phyloP scores from a whole-genome alignment of 2,797 vertebrate species.

The Chaunax sp. region DNA sequence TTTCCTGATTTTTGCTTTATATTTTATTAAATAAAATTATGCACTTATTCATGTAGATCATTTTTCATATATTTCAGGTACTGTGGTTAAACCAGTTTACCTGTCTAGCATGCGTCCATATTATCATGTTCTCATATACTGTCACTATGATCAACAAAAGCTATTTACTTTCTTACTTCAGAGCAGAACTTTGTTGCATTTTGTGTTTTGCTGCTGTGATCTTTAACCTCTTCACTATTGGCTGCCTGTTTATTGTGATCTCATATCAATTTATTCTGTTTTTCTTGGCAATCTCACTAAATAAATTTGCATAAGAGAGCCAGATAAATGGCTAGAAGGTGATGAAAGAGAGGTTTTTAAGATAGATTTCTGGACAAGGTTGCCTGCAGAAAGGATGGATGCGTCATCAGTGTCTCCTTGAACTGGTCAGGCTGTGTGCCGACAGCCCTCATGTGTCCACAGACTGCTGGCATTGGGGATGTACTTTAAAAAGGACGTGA shows the following conservation, averaged over 20 bases:
- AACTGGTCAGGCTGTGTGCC: constrained; percentile 4
- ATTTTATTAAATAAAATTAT: not conserved
- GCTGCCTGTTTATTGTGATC: not conserved
- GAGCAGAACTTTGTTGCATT: not conserved
- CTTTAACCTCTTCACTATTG: not conserved
- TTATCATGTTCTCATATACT: not conserved
- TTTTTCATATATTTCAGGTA: not conserved
- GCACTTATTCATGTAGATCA: not conserved
- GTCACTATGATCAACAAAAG: not conserved
- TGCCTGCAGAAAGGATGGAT: constrained; percentile 1
- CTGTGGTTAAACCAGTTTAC: not conserved
- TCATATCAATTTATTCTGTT: not conserved
- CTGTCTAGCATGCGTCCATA: not conserved
- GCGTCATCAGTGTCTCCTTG: constrained; percentile 20
- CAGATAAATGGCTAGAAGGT: constrained; percentile 21
- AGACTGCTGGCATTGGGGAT: not conserved
- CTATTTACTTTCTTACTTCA: not conserved
- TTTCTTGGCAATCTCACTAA: not conserved
- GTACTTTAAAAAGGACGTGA: not conserved
- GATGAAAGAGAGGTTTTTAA: constrained; percentile 1
- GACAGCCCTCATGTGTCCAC: constrained; percentile 17
- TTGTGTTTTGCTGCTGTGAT: not conserved
- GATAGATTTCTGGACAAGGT: constrained; percentile 22
- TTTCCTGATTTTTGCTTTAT: too few relatives aligned
- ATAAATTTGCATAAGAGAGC: not conserved